Conservation (phyloP, 2,113 vertebrate species). For the Capricornis sumatraensis region DNA sequence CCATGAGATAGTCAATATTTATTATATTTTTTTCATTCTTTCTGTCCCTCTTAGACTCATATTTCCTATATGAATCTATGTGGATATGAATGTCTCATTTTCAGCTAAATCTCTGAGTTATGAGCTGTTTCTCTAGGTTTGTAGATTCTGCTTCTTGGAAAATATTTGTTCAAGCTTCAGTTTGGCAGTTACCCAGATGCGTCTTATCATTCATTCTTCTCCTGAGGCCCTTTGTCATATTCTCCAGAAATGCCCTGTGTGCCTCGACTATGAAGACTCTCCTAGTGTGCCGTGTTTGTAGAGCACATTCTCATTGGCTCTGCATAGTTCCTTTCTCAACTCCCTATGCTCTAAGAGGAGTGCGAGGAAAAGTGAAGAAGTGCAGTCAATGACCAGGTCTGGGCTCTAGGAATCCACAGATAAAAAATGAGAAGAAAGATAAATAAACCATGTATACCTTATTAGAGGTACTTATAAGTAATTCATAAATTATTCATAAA, state of each 20-base stretch:
- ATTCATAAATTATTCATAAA: not conserved
- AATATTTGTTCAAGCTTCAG: conserved; percentile 21
- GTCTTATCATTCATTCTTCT: not conserved
- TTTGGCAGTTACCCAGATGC: not conserved
- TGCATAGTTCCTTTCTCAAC: not conserved
- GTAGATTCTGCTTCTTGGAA: not conserved
- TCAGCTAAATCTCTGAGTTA: conserved; percentile 24
- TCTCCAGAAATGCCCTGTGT: not conserved
- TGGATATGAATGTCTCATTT: conserved; percentile 24
- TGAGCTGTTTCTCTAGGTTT: not conserved
- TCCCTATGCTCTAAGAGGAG: not conserved
- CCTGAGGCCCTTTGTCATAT: not conserved
- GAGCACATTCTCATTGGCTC: not conserved
- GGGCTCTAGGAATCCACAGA: not conserved
- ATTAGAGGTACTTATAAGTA: not conserved
- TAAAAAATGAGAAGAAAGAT: not conserved
- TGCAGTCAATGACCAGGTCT: not conserved
- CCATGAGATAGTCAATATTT: not conserved
- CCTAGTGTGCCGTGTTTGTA: not conserved
- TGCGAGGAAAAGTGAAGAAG: not conserved
- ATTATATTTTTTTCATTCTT: conserved; percentile 26
- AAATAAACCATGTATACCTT: not conserved
- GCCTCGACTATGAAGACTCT: not conserved
- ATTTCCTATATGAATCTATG: not conserved
- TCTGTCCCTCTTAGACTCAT: not conserved